Evolutionary conservation across 64 coral and sea anemone genomes (phyloP), one percentile per base, ranked within the genome.

Genomic region (Platygyra sinensis): DNA sequence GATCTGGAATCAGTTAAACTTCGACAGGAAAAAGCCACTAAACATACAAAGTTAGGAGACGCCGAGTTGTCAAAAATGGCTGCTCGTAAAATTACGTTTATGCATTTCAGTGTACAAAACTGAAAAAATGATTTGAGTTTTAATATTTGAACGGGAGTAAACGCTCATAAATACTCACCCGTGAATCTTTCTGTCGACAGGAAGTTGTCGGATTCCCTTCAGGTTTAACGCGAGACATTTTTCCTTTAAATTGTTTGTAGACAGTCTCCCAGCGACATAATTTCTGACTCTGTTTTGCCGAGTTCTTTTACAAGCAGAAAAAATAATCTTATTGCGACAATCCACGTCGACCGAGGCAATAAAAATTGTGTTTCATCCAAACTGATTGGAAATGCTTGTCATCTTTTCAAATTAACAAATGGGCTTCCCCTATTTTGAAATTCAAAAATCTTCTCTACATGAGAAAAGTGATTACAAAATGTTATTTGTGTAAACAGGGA

Each of bases 401-500:
- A 28, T 59, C 51, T 28, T 79, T 79, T 79, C 24, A 16, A 79
- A 55, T 79, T 79, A 79, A 4, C 76, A 79, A 79, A 52, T 52
- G 65, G 65, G n/a, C 9, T 16, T 33, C 30, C 6, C 25, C 78
- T 82, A 38, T 17, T 81, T 82, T 82, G 55, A 82, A 82, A 82
- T 82, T 82, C 59, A 82, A 82, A 82, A 82, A 29, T 78, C 22
- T 78, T 52, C 19, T 10, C 38, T 7, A 20, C 46, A 22, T 63
- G 17, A 31, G 19, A 2, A 17, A 59, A 33, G 15, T 82, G 25
- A 82, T 82, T 62, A 62, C 60, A 52, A 82, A 28, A 33, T 36
- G 15, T 32, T 31, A 51, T 8, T 82, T 82, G 30, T 63, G 55
- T 82, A 55, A 82, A 82, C 19, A 82, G 5, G 19, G 16, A 30